Conservation (phyloP, 2,797 vertebrate genomes). For the Heteromormyrus szaboi region DNA sequence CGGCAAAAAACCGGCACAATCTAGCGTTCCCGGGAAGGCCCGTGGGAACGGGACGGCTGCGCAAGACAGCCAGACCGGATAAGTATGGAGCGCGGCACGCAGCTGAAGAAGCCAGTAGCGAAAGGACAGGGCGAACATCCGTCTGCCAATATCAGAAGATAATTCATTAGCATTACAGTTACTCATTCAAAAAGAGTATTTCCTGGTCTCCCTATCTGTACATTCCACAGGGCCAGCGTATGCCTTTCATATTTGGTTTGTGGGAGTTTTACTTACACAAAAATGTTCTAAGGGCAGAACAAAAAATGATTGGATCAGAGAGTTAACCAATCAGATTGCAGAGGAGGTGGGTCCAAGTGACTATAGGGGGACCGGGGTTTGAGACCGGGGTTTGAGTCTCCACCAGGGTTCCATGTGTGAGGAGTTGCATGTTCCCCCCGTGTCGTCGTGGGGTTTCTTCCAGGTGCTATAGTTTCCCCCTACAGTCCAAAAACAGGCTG, state of each 20-base stretch:
- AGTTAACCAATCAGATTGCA: not conserved
- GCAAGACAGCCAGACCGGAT: not conserved
- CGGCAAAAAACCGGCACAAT: not conserved
- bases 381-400: not conserved
- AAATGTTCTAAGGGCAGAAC: not conserved
- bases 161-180: not conserved
- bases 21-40: not conserved
- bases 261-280: not conserved
- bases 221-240: not conserved
- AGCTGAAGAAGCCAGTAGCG: not conserved
- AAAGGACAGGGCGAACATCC: not conserved
- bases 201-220: not conserved
- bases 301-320: not conserved
- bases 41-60: not conserved
- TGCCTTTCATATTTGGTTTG: not conserved
- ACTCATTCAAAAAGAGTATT: not conserved
- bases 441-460: not conserved
- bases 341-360: not conserved
- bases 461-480: not conserved
- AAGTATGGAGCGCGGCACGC: not conserved
- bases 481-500: too few relatives aligned
- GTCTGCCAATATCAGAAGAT: not conserved
- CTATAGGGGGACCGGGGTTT: not conserved
- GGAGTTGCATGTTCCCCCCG: not conserved
- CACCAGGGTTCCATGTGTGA: not conserved